phyloP scores from a whole-genome alignment of 2,797 vertebrate genomes.

The Rallus crepitans region DNA sequence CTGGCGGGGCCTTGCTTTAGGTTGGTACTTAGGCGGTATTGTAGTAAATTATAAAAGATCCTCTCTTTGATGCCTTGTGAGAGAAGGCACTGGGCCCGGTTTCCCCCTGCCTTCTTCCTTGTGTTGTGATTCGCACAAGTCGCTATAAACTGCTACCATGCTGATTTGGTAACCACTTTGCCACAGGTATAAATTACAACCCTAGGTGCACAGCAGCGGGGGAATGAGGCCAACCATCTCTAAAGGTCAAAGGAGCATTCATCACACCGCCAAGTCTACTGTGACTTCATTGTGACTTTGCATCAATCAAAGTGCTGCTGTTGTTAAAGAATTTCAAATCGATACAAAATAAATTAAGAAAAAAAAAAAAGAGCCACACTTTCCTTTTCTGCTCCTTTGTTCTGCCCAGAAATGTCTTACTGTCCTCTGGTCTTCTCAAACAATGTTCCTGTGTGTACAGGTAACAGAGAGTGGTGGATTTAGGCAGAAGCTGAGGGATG shows the following conservation, averaged over 20 bases:
- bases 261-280: neutral
- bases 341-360: neutral
- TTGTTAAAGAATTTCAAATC: conserved; percentile 39
- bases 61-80: conserved; percentile 38
- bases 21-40: neutral
- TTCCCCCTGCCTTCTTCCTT: neutral
- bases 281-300: conserved; percentile 51
- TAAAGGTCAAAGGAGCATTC: conserved; percentile 65
- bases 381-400: conserved; percentile 16
- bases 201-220: conserved; percentile 40
- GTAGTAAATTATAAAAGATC: conserved; percentile 63
- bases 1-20: conserved; percentile 3
- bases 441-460: neutral
- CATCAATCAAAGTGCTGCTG: conserved; percentile 49
- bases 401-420: neutral
- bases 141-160: conserved; percentile 30
- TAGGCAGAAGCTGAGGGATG: neutral
- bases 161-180: conserved; percentile 52
- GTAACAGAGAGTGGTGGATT: neutral
- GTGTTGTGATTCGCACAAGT: neutral
- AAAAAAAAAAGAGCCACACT: neutral
- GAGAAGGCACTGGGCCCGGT: conserved; percentile 8
- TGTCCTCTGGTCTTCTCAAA: conserved; percentile 4
- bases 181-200: conserved; percentile 53
- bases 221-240: conserved; percentile 39